Percentiles rank a stretch among this genome's conserved stretches.
Evolutionary conservation across 2,888 invertebrate species (phyloP).

Genomic region (Phortica magna): DNA sequence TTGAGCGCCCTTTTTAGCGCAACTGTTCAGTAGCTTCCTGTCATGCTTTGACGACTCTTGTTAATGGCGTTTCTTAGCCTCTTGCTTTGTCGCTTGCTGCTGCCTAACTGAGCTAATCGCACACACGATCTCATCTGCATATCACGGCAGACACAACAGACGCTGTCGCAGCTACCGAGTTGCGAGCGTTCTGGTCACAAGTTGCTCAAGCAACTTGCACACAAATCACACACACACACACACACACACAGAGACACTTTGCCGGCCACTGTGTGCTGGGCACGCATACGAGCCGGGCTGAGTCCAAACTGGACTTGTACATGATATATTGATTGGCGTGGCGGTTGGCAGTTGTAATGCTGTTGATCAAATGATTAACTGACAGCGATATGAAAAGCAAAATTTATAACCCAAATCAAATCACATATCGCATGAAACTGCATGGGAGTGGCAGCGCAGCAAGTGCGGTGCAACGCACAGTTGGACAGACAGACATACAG

Average conservation of each 20-base stretch:
- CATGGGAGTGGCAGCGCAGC: neutral
- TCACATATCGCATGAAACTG: conserved; percentile 3
- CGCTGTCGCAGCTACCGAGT: conserved; percentile 10
- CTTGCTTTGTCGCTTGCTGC: no score
- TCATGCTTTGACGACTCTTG: no score
- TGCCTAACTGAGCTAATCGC: neutral
- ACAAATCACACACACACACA: no score
- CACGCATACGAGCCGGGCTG: neutral
- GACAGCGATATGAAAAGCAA: conserved; percentile 34
- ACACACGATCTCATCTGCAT: conserved; percentile 9
- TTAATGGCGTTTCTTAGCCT: no score
- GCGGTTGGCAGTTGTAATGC: conserved; percentile 8
- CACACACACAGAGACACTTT: no score
- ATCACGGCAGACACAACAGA: neutral
- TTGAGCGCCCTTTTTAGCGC: no score
- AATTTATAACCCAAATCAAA: conserved; percentile 29
- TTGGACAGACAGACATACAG: neutral
- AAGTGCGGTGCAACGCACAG: neutral
- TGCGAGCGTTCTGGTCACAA: neutral
- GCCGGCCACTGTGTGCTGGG: neutral
- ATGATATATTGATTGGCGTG: conserved; percentile 16
- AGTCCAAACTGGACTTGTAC: neutral
- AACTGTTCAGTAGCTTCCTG: no score
- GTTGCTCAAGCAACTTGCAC: neutral
- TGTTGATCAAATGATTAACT: conserved; percentile 33